Evolutionary conservation across 2,888 invertebrate species (phyloP), one percentile per base, ranked within the genome.

Genomic region (Lepidonotus clava): DNA sequence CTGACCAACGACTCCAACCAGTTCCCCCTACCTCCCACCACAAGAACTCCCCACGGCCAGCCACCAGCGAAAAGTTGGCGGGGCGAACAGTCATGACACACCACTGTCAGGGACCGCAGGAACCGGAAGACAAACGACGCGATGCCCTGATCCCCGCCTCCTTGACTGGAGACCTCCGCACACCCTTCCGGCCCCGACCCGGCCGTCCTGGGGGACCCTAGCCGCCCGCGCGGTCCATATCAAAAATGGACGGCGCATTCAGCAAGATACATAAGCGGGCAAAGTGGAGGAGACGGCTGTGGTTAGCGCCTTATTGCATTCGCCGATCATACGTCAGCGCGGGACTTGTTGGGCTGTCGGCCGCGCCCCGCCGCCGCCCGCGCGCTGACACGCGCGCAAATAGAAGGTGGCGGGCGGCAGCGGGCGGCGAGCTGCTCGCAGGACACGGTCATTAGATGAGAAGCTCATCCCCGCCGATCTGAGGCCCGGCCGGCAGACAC

Each of bases 121-220:
- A 18, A 80, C 51, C 80, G 80, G 80, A 80, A 80, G 80, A 80
- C 80, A 80, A 80, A 80, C 51, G 80, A 51, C 46, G 80, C 51
- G 34, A 80, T 80, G 80, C 80, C 80, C 80, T 80, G 80, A 80
- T 80, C 14, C 41, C 80, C 80, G 24, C 80, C 80, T 80, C 80
- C 80, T 80, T 41, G 38, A 40, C 76, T 76, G 76, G 76, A 76
- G 76, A 76, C 36, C 38, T 8, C 6, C 1, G 14, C 38, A 18
- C 51, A n/a, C n/a, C 5, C 14, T 1, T 28, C 61, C 61, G 66
- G 71, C 8, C 6, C 2, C 14, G 36, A 1, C 32, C 32, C 34
- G 67, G n/a, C 6, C 67, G 28, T 6, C 67, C 71, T 18, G n/a
- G 8, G 6, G 76, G 76, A 28, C 66, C 66, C 38, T 21, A 14